These are phyloP conservation scores for Acholoe squamosa DNA, from an alignment of 2,888 invertebrate genomes.

Conservation along the genomic window DNA sequence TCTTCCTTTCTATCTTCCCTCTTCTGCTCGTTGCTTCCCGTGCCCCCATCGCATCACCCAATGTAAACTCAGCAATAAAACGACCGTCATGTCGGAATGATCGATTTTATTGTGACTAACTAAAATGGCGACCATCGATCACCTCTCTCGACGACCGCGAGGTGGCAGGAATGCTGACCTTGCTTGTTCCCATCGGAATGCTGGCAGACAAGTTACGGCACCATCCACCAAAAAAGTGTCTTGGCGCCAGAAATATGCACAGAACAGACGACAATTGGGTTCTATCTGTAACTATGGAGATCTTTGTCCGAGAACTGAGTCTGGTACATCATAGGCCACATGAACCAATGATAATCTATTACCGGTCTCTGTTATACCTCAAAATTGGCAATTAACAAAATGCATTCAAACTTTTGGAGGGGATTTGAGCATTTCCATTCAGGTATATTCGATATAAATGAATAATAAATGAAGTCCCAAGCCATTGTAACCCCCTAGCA, in stretches of 20 bases:
- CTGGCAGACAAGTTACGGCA: conserved; percentile 16
- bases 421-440: too few relatives aligned
- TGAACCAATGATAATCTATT: too few relatives aligned
- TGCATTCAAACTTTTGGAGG: too few relatives aligned
- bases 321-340: too few relatives aligned
- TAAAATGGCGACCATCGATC: conserved; percentile 57
- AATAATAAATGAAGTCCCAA: too few relatives aligned
- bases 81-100: conserved; percentile 43
- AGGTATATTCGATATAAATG: too few relatives aligned
- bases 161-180: conserved; percentile 8
- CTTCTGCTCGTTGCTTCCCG: background rate
- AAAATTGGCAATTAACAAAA: too few relatives aligned
- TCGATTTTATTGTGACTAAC: conserved; percentile 53
- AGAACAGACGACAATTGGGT: conserved; percentile 36
- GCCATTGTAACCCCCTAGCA: too few relatives aligned
- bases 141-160: background rate
- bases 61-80: conserved; percentile 12
- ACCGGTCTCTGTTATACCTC: too few relatives aligned
- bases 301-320: too few relatives aligned
- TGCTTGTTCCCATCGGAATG: conserved; percentile 21
- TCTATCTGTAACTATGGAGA: background rate
- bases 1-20: background rate
- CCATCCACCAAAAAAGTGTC: background rate
- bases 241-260: background rate
- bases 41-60: background rate